Evolutionary conservation across 92 coral and sea anemone genomes (phyloP).

Genomic region (Epizoanthus fatuus): DNA sequence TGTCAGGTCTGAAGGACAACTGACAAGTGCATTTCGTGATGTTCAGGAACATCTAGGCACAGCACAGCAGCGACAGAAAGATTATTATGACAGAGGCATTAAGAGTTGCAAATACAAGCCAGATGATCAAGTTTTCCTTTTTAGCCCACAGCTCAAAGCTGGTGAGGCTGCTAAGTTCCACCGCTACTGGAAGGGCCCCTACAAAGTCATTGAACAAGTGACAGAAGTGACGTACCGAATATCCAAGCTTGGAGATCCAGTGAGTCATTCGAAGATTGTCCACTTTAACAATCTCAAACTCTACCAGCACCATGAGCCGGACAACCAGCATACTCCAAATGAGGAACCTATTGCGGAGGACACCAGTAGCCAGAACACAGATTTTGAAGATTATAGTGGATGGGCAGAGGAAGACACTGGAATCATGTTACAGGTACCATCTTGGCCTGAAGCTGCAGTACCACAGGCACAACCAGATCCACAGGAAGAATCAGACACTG

Average conservation of each 20-base stretch:
- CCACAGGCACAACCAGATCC: background rate
- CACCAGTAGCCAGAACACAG: background rate
- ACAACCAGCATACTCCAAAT: background rate
- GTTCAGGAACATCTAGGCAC: conserved; percentile 4
- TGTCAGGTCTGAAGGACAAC: conserved; percentile 1
- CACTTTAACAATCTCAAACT: conserved; percentile 59
- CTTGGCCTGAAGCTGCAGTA: background rate
- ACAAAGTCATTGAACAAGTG: background rate
- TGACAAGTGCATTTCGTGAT: conserved; percentile 13
- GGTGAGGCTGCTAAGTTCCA: conserved; percentile 31
- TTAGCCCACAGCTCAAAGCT: conserved; percentile 9
- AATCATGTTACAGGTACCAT: background rate
- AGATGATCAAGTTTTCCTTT: conserved; percentile 10
- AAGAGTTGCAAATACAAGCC: background rate
- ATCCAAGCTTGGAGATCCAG: conserved; percentile 5
- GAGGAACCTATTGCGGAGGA: background rate
- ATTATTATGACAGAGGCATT: conserved; percentile 1
- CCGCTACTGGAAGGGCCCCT: conserved; percentile 37
- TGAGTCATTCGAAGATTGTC: conserved; percentile 18
- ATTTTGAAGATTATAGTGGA: background rate
- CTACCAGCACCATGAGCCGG: background rate
- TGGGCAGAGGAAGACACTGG: background rate
- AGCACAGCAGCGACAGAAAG: conserved; percentile 25
- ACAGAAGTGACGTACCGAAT: conserved; percentile 44
- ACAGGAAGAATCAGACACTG: too few relatives aligned